A percentile compares a stretch with the other conserved stretches of the same genome.
phyloP scores from a whole-genome alignment of 2,113 vertebrate species.

The Pionites leucogaster region DNA sequence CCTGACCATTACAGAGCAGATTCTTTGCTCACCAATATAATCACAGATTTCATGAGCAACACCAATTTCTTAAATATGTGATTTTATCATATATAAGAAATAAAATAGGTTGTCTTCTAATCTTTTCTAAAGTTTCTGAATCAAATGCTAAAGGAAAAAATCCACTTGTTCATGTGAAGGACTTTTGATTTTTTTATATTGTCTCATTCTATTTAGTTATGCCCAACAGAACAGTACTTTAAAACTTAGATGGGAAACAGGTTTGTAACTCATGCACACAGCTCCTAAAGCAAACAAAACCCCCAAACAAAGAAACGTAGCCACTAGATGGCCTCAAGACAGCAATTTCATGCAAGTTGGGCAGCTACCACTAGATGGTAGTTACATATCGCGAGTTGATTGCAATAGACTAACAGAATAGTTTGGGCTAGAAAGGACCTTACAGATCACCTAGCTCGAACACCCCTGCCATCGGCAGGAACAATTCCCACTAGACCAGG shows the following conservation, averaged over 20 bases:
- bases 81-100: not conserved
- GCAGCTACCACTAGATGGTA: slow-evolving; percentile 72
- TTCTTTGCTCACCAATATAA: not conserved
- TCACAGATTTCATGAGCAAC: not conserved
- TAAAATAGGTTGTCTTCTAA: not conserved
- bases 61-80: not conserved
- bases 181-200: not conserved
- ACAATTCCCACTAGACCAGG: not conserved
- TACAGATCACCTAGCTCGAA: not conserved
- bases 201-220: not conserved
- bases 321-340: not conserved
- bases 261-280: not conserved
- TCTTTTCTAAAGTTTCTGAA: not conserved
- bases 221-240: not conserved
- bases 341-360: slow-evolving; percentile 23
- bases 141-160: not conserved
- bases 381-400: not conserved
- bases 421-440: not conserved
- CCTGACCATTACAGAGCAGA: not conserved
- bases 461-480: not conserved
- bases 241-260: not conserved
- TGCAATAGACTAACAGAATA: not conserved
- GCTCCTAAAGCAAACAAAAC: not conserved
- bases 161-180: rapidly evolving
- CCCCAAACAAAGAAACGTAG: not conserved